Conservation (phyloP, 1,140 invertebrate species). For the Augochlora pura region DNA sequence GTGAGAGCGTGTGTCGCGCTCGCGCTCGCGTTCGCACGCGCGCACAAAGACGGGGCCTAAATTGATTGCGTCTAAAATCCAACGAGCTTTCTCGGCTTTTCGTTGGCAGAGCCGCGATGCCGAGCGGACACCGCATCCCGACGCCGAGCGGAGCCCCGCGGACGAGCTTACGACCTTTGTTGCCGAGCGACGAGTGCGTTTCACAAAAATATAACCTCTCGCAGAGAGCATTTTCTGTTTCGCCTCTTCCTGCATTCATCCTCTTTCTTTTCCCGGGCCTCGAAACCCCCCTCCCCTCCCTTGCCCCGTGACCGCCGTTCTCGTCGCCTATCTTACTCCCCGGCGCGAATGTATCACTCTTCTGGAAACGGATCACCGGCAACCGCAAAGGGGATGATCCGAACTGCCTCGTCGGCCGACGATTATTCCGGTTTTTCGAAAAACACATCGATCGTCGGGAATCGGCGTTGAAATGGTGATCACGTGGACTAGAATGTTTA, state of each 20-base stretch:
- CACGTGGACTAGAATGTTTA: too few relatives aligned
- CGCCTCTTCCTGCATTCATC: slow-evolving; percentile 10
- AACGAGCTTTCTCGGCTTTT: slow-evolving; percentile 46
- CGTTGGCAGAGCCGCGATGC: slow-evolving; percentile 28
- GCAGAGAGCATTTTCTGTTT: slow-evolving; percentile 45
- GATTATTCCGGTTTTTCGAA: too few relatives aligned
- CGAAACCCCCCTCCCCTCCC: too few relatives aligned
- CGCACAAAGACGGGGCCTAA: slow-evolving; percentile 52
- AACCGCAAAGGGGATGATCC: not conserved
- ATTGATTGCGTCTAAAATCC: slow-evolving; percentile 64
- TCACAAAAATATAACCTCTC: slow-evolving; percentile 49
- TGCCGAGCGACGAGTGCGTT: slow-evolving; percentile 16
- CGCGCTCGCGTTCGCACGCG: too few relatives aligned
- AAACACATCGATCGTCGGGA: too few relatives aligned
- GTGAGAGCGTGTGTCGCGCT: not conserved
- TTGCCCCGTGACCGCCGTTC: too few relatives aligned
- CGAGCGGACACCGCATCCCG: slow-evolving; percentile 4
- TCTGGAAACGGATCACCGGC: slow-evolving; percentile 23
- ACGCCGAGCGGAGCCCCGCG: not conserved
- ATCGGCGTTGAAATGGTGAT: too few relatives aligned
- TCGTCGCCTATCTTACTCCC: too few relatives aligned
- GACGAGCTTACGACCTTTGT: slow-evolving; percentile 45
- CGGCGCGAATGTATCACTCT: not conserved
- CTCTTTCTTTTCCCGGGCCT: not conserved
- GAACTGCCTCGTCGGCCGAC: too few relatives aligned